Percentiles rank a stretch among this genome's conserved stretches.
Evolutionary conservation across 1,140 invertebrate species (phyloP).

Genomic region (Rhopalosiphum padi): DNA sequence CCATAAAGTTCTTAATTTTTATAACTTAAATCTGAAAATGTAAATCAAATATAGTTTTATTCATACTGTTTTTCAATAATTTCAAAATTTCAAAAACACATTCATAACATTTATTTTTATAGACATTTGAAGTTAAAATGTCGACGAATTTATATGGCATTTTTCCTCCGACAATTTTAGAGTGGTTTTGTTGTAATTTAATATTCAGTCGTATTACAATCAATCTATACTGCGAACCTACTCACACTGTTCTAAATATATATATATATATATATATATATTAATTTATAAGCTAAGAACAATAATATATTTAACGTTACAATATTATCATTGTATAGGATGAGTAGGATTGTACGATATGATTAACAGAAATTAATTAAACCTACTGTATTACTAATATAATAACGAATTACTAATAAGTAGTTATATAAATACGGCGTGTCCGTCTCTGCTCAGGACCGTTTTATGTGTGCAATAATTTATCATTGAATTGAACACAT

Average conservation of each 20-base stretch:
- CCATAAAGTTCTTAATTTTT: not conserved
- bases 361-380: not conserved
- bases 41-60: not conserved
- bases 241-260: not conserved
- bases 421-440: not conserved
- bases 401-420: conserved; percentile 11
- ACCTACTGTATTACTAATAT: not conserved
- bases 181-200: no score
- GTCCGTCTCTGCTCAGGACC: not conserved
- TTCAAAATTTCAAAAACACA: not conserved
- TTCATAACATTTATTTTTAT: not conserved
- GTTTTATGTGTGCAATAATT: not conserved
- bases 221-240: not conserved
- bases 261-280: no score
- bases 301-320: not conserved
- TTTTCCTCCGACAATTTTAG: no score
- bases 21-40: not conserved
- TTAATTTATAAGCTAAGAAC: not conserved
- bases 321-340: not conserved
- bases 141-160: not conserved
- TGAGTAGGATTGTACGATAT: not conserved
- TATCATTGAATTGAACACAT: not conserved
- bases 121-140: not conserved
- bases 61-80: not conserved
- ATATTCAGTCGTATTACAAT: not conserved